Evolutionary conservation across 1,140 invertebrate species (phyloP), one percentile per base, ranked within the genome.

Genomic region (Phymastichus coffea): DNA sequence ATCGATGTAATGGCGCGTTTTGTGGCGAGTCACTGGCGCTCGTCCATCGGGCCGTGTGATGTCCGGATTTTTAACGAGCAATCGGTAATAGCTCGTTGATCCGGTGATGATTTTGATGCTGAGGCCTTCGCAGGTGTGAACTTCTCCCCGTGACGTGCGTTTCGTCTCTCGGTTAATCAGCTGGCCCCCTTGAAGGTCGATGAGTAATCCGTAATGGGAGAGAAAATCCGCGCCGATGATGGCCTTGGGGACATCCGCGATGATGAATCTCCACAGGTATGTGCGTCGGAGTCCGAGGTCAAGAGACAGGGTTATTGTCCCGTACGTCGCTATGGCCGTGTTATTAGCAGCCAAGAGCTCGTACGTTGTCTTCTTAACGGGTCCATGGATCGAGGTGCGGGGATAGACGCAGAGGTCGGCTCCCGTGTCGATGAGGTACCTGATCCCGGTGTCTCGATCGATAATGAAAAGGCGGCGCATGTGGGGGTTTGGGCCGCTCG

Each of bases 161-260:
- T n/a, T n/a, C n/a, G n/a, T n/a, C n/a, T n/a, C n/a, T n/a, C 22
- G 17, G 56, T 79, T 74, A 14, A 75, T 51, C 8, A 78, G 52
- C 8, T 64, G 61, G 7, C 62, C 35, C n/a, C 64, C 52, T 19
- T 59, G 43, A 9, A 76, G 30, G 57, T 79, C 75, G 0, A 77
- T 65, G 3, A 74, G n/a, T 14, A 80, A 48, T 1, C 66, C 60
- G 58, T 66, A 72, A 53, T 73, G 43, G 0, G 28, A 19, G 8
- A 81, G 56, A 30, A 81, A 77, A 63, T 82, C 77, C 1, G 74
- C 71, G 4, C 78, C 77, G 7, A 81, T 70, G n/a, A 77, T 78
- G 2, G 74, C 71, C 22, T 62, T 63, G 0, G 63, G 38, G 4
- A 81, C 69, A 40, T 80, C 72, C 1, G 77, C 78, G 0, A 81